phyloP scores from a whole-genome alignment of 2,113 vertebrate genomes.

The Sebastes schlegelii region DNA sequence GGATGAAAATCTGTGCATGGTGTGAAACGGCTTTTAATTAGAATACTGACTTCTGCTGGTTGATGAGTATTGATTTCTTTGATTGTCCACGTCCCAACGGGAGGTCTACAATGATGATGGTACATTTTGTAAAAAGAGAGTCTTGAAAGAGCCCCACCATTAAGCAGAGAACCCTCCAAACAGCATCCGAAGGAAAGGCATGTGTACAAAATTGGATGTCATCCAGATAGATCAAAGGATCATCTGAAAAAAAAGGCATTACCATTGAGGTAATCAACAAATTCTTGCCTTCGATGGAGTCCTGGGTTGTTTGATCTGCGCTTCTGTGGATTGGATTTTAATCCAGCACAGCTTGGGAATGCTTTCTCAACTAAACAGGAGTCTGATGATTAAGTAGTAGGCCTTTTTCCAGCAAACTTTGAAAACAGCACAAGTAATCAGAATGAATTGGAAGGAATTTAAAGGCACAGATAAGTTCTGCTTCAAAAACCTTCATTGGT shows the following conservation, averaged over 20 bases:
- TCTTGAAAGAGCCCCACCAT: not conserved
- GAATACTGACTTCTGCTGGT: not conserved
- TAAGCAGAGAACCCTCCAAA: no score
- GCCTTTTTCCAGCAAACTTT: constrained; percentile 9
- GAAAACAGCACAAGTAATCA: constrained; percentile 21
- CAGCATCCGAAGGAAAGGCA: no score
- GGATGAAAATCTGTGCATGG: no score
- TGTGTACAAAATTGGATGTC: not conserved
- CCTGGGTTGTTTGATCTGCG: not conserved
- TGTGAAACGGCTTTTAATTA: not conserved
- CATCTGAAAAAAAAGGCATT: not conserved
- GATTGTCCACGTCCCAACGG: not conserved
- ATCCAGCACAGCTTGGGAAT: not conserved
- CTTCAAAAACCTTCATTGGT: constrained; percentile 5
- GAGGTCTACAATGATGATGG: not conserved
- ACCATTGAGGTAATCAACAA: not conserved
- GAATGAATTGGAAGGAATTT: constrained; percentile 4
- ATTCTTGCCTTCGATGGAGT: not conserved
- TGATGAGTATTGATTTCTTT: constrained; percentile 16
- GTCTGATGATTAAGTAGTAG: not conserved
- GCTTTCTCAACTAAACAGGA: not conserved
- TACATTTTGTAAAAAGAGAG: not conserved
- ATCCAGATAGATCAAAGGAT: not conserved
- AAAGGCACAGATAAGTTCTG: not conserved
- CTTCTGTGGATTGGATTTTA: not conserved